These are phyloP conservation scores for Orchesella cincta DNA, from an alignment of 1,140 invertebrate genomes.

Conservation along the genomic window DNA sequence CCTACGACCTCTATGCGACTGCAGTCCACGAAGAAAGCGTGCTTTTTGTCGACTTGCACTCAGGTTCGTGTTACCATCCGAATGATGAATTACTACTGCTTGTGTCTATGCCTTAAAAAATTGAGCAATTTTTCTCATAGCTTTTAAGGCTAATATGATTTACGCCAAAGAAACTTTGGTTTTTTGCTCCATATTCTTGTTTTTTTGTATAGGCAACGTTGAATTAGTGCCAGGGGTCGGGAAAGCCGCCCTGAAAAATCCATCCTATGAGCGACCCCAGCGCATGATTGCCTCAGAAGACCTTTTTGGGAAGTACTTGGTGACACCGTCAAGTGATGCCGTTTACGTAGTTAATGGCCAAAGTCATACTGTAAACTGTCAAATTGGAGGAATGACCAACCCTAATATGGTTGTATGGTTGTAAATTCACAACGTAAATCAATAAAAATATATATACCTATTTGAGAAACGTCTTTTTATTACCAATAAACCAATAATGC, in stretches of 20 bases:
- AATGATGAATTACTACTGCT: background rate
- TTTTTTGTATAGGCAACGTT: slow-evolving; percentile 65
- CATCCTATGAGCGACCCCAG: slow-evolving; percentile 69
- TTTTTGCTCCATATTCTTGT: background rate
- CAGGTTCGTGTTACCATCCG: slow-evolving; percentile 59
- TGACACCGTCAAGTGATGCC: slow-evolving; percentile 71
- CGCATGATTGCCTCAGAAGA: slow-evolving; percentile 70
- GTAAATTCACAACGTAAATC: slow-evolving; percentile 11
- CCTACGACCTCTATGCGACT: slow-evolving; percentile 75
- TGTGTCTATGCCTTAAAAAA: background rate
- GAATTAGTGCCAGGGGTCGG: slow-evolving; percentile 75
- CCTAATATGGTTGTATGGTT: slow-evolving; percentile 70
- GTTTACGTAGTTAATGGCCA: slow-evolving; percentile 74
- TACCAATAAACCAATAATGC: no score
- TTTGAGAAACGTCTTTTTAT: background rate
- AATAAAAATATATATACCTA: background rate
- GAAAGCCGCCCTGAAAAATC: slow-evolving; percentile 60
- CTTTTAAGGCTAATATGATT: slow-evolving; percentile 21
- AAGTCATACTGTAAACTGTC: slow-evolving; percentile 74
- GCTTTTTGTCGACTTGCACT: slow-evolving; percentile 71
- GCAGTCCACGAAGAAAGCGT: slow-evolving; percentile 74
- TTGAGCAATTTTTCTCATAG: slow-evolving; percentile 20
- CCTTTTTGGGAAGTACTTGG: slow-evolving; percentile 74
- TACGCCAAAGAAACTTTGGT: background rate
- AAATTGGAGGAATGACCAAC: slow-evolving; percentile 69